Evolutionary conservation across 2,888 invertebrate species (phyloP).

Genomic region (Alitta virens): DNA sequence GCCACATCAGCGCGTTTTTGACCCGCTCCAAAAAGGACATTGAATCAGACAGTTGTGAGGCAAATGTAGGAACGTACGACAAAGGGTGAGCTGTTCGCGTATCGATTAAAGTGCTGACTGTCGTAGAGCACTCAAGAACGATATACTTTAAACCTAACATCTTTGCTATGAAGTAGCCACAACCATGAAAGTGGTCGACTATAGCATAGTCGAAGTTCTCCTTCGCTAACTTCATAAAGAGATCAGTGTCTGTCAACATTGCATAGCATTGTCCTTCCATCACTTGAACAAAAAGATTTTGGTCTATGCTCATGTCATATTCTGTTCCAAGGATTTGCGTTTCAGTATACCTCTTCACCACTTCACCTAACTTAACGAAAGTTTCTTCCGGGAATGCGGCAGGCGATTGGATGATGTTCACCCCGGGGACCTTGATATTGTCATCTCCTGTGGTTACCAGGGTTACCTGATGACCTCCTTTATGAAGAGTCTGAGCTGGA

Average conservation of each 20-base stretch:
- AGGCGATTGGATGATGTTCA: too few species aligned
- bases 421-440: too few species aligned
- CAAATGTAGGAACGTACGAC: conserved; percentile 9
- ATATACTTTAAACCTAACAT: conserved; percentile 4
- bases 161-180: conserved; percentile 7
- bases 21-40: conserved; percentile 8
- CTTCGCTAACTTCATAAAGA: background rate
- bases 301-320: too few species aligned
- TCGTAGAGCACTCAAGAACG: conserved; percentile 6
- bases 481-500: too few species aligned
- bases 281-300: too few species aligned
- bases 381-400: too few species aligned
- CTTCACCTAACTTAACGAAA: too few species aligned
- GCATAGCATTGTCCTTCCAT: conserved; percentile 1
- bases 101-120: conserved; percentile 3
- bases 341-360: too few species aligned
- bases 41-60: conserved; percentile 2
- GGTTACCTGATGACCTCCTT: too few species aligned
- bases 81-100: conserved; percentile 4
- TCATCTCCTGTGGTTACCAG: too few species aligned
- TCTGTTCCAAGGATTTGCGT: too few species aligned
- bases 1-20: background rate
- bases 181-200: conserved; percentile 8
- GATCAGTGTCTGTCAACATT: background rate
- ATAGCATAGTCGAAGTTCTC: conserved; percentile 4